Conservation (phyloP, 2,797 vertebrate species). For the Squalus acanthias region DNA sequence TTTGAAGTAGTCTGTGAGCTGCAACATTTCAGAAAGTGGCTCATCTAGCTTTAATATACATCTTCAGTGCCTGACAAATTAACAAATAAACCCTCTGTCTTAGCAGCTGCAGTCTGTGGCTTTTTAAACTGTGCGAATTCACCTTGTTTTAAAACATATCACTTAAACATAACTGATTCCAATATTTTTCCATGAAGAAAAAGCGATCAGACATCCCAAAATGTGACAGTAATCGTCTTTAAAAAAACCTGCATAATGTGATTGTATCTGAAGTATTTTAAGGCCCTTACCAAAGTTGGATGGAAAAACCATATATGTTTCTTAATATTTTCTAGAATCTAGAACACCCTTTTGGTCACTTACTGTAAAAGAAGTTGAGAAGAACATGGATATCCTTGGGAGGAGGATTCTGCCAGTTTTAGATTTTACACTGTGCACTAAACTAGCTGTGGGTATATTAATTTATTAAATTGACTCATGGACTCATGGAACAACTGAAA, state of each 20-base stretch:
- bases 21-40: not conserved
- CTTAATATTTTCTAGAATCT: constrained; percentile 55
- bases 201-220: not conserved
- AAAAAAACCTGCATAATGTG: not conserved
- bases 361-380: constrained; percentile 48
- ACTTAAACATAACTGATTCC: not conserved
- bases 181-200: not conserved
- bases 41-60: not conserved
- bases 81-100: not conserved
- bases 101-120: not conserved
- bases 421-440: constrained; percentile 63
- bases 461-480: constrained; percentile 35
- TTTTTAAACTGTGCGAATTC: not conserved
- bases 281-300: constrained; percentile 39
- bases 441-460: constrained; percentile 55
- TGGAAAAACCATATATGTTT: constrained; percentile 42
- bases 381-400: constrained; percentile 48
- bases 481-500: constrained; percentile 16
- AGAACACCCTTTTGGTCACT: constrained; percentile 49
- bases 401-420: constrained; percentile 55
- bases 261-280: constrained; percentile 40
- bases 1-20: not conserved
- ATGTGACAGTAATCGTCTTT: not conserved
- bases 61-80: not conserved
- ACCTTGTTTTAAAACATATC: not conserved